Evolutionary conservation across 2,113 vertebrate genomes (phyloP).

Genomic region (Thomomys bottae): DNA sequence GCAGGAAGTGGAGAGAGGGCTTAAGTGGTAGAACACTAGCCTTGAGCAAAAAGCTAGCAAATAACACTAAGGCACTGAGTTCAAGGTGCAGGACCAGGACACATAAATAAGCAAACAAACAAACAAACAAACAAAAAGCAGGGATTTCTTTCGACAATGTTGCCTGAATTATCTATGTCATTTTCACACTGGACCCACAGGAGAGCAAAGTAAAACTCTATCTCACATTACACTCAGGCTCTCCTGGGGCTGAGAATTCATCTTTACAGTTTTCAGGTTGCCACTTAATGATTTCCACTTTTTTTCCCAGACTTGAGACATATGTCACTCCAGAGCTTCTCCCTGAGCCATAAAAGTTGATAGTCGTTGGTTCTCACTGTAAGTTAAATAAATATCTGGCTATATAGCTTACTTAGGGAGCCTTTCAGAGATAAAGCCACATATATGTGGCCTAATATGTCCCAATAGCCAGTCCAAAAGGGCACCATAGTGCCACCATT

Average conservation of each 20-base stretch:
- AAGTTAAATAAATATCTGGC: slow-evolving; percentile 53
- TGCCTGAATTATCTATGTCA: neutral
- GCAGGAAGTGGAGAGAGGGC: no score
- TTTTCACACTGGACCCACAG: neutral
- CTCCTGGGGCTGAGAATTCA: neutral
- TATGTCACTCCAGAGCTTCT: neutral
- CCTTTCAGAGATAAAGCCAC: neutral
- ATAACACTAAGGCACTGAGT: no score
- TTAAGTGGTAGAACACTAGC: no score
- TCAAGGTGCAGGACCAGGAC: no score
- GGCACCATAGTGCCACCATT: neutral
- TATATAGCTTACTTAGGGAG: slow-evolving; percentile 8
- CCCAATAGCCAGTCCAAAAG: slow-evolving; percentile 49
- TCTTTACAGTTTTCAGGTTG: neutral
- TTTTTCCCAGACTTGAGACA: slow-evolving; percentile 6
- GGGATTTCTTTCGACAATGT: neutral
- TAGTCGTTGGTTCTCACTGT: neutral
- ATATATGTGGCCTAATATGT: neutral
- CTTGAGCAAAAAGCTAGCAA: no score
- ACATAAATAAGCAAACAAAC: neutral
- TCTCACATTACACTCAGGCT: neutral
- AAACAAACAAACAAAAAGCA: neutral
- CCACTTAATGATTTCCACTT: slow-evolving; percentile 10
- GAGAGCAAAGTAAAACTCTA: neutral
- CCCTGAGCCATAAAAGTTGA: slow-evolving; percentile 42